phyloP scores from a whole-genome alignment of 2,888 invertebrate species.

The Anodontia alba region DNA sequence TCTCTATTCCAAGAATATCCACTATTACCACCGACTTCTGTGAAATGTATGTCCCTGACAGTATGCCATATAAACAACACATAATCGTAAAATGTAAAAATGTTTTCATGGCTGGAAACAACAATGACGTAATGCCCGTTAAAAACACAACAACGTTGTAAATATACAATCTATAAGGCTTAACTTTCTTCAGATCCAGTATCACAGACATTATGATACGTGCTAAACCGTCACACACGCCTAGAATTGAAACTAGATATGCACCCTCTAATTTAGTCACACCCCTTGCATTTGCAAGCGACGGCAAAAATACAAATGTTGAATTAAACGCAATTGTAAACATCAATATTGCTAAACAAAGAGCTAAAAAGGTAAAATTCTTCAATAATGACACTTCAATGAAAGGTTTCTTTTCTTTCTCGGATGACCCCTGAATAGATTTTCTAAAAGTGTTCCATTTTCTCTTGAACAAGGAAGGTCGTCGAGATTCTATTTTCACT shows the following conservation, averaged over 20 bases:
- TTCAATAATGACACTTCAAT: constrained; percentile 62
- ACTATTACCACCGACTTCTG: constrained; percentile 79
- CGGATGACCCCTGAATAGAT: constrained; percentile 29
- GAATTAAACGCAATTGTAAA: constrained; percentile 68
- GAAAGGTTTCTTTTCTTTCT: constrained; percentile 45
- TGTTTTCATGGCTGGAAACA: constrained; percentile 61
- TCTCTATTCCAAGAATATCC: constrained; percentile 75
- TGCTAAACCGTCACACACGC: constrained; percentile 68
- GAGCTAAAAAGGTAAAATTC: constrained; percentile 61
- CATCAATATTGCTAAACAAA: constrained; percentile 64
- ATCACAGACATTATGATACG: constrained; percentile 69
- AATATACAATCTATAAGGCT: constrained; percentile 65
- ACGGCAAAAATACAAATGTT: constrained; percentile 75
- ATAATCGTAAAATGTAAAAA: constrained; percentile 62
- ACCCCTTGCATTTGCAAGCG: constrained; percentile 69
- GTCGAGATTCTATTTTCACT: constrained; percentile 37
- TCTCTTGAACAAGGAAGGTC: constrained; percentile 46
- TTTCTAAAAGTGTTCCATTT: constrained; percentile 38
- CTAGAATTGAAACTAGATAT: constrained; percentile 70
- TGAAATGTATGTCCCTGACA: constrained; percentile 75
- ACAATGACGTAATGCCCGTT: constrained; percentile 65
- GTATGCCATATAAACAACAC: constrained; percentile 69
- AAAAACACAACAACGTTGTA: constrained; percentile 73
- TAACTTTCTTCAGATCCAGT: constrained; percentile 66
- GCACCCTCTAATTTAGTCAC: constrained; percentile 67